These are phyloP conservation scores for Caracal caracal DNA, from an alignment of 2,113 vertebrate genomes.

Conservation along the genomic window DNA sequence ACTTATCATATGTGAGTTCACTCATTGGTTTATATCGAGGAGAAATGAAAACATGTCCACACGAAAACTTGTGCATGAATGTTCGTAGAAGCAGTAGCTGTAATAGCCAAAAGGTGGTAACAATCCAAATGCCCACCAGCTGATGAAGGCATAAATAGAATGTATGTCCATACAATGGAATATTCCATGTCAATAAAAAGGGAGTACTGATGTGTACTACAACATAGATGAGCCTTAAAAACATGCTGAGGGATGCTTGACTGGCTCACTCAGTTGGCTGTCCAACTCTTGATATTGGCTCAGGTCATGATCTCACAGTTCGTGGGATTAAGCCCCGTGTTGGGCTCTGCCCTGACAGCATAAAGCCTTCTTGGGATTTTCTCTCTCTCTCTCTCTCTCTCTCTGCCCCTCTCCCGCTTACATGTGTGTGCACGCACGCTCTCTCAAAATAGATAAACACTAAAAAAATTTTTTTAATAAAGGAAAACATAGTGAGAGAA, in stretches of 20 bases:
- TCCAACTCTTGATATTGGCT: too few relatives aligned
- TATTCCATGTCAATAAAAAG: neutral
- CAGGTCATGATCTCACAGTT: too few relatives aligned
- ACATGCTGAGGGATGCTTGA: neutral
- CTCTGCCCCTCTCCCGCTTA: too few relatives aligned
- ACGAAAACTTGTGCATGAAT: neutral
- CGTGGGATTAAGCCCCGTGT: too few relatives aligned
- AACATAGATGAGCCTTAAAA: neutral
- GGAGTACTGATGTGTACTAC: neutral
- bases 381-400: too few relatives aligned
- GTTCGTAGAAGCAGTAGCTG: neutral
- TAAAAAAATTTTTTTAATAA: too few relatives aligned
- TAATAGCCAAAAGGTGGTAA: slow-evolving; percentile 2
- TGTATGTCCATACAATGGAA: neutral
- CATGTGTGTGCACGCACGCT: too few relatives aligned
- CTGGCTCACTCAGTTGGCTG: too few relatives aligned
- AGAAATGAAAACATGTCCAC: slow-evolving; percentile 13
- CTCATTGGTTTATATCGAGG: neutral
- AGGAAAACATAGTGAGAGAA: neutral
- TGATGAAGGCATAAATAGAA: slow-evolving; percentile 6
- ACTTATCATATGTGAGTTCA: neutral
- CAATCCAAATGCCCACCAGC: neutral
- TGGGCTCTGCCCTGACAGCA: too few relatives aligned
- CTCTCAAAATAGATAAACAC: too few relatives aligned
- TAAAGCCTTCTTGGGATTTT: too few relatives aligned